phyloP scores from a whole-genome alignment of 2,797 vertebrate species.

The Smutsia gigantea region DNA sequence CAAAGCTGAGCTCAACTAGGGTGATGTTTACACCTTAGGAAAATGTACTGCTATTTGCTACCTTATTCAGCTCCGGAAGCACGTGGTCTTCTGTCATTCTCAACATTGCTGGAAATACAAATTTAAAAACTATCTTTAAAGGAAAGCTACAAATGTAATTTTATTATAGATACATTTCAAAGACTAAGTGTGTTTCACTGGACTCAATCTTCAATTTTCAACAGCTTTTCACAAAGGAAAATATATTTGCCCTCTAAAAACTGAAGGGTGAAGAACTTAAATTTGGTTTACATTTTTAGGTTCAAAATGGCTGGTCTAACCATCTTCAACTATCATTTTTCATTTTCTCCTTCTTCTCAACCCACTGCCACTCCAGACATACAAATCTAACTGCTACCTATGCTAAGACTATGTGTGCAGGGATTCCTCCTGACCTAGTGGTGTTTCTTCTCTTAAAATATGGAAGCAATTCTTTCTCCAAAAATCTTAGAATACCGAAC shows the following conservation, averaged over 20 bases:
- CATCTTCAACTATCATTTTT: background rate
- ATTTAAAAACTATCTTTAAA: constrained; percentile 41
- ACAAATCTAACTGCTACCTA: background rate
- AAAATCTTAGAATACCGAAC: background rate
- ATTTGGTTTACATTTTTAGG: background rate
- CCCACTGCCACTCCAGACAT: background rate
- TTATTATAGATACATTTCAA: constrained; percentile 18
- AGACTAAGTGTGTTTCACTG: background rate
- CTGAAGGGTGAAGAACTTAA: constrained; percentile 8
- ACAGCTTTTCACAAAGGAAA: constrained; percentile 50
- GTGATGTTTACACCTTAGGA: background rate
- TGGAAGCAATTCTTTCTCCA: background rate
- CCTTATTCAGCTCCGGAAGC: constrained; percentile 98
- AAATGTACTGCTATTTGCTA: constrained; percentile 72
- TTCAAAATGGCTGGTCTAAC: background rate
- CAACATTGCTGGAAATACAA: constrained; percentile 92
- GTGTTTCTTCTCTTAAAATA: background rate
- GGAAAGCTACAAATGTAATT: constrained; percentile 29
- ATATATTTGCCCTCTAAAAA: background rate
- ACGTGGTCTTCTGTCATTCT: constrained; percentile 99
- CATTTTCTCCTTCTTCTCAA: background rate
- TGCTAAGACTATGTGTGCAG: fast-evolving
- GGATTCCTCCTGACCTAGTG: no score
- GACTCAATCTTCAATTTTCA: constrained; percentile 25
- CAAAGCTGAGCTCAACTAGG: background rate